Evolutionary conservation across 2,797 vertebrate genomes (phyloP).

Genomic region (Ctenosaura bakeri): DNA sequence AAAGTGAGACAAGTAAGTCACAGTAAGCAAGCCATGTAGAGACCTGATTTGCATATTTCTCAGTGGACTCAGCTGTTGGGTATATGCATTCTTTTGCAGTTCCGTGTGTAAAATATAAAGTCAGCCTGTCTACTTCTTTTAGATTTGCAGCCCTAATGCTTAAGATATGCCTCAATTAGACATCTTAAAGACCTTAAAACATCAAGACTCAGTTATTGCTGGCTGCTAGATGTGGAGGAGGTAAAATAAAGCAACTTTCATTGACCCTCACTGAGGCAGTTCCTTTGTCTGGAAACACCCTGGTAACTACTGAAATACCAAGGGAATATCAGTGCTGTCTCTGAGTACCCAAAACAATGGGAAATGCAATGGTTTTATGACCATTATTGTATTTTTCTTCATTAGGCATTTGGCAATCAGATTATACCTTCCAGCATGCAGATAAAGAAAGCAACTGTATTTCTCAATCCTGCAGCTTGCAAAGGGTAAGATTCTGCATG

Average conservation of each 20-base stretch:
- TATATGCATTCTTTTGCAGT: not conserved
- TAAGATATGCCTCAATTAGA: not conserved
- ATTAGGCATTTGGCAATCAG: slow-evolving; percentile 88
- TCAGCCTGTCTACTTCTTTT: not conserved
- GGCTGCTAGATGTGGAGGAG: not conserved
- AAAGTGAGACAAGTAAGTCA: not conserved
- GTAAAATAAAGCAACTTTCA: not conserved
- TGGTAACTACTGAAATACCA: not conserved
- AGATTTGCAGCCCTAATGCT: not conserved
- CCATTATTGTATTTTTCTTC: slow-evolving; percentile 40
- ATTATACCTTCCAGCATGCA: slow-evolving; percentile 83
- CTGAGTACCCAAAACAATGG: slow-evolving; percentile 8
- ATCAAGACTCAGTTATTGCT: not conserved
- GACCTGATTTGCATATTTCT: not conserved
- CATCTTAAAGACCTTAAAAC: not conserved
- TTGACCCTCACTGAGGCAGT: not conserved
- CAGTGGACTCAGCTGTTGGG: not conserved
- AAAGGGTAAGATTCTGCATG: slow-evolving; percentile 82
- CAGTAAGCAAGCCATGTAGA: not conserved
- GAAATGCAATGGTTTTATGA: slow-evolving; percentile 31
- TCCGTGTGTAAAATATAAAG: not conserved
- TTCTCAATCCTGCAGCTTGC: slow-evolving; percentile 92
- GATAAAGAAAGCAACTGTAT: slow-evolving; percentile 90
- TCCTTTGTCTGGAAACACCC: not conserved
- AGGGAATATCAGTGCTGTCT: not conserved